Percentiles rank a stretch among this genome's conserved stretches.
phyloP scores from a whole-genome alignment of 2,888 invertebrate genomes.

The Rhimphoctona megacephalus region DNA sequence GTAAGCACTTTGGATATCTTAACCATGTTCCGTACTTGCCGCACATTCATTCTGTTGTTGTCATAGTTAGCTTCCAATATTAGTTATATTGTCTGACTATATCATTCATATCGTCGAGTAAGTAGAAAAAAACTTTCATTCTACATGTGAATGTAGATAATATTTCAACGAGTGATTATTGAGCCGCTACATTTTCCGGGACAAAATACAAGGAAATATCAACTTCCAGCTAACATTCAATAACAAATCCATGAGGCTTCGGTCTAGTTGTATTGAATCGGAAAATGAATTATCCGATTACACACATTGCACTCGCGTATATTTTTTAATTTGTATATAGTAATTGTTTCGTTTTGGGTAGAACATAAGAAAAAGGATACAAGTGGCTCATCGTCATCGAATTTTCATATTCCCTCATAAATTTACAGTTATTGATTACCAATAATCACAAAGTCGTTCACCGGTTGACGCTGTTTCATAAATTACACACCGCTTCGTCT shows the following conservation, averaged over 20 bases:
- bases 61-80: background rate
- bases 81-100: background rate
- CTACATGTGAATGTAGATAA: background rate
- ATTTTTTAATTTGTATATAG: background rate
- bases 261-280: background rate
- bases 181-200: background rate
- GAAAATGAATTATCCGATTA: background rate
- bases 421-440: constrained; percentile 1
- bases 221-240: too few species aligned
- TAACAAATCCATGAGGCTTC: too few species aligned
- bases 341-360: background rate
- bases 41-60: background rate
- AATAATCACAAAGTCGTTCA: constrained; percentile 19
- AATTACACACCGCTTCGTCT: constrained; percentile 3
- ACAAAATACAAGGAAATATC: background rate
- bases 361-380: background rate
- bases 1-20: constrained; percentile 74
- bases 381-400: constrained; percentile 12
- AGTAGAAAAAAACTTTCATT: constrained; percentile 5
- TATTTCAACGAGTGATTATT: background rate
- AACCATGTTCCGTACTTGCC: background rate
- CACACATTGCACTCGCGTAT: background rate
- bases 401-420: constrained; percentile 20
- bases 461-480: constrained; percentile 1
- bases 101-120: constrained; percentile 1